These are phyloP conservation scores for Ichneumoninae sp. DNA, from an alignment of 2,888 invertebrate genomes.

Conservation along the genomic window DNA sequence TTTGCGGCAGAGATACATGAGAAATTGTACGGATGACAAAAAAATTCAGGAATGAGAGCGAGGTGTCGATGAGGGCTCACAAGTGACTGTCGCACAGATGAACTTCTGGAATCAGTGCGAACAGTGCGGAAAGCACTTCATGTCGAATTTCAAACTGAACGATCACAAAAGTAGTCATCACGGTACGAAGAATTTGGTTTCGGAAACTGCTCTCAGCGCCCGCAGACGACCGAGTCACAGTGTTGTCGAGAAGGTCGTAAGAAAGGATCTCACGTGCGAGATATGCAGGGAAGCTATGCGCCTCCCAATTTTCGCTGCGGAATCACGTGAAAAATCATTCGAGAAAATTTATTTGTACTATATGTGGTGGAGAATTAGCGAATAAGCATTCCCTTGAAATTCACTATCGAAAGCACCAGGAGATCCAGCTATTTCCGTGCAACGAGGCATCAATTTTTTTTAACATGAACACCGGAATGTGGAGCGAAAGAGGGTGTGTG, in stretches of 20 bases:
- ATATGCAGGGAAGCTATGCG: slow-evolving; percentile 51
- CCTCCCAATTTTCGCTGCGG: slow-evolving; percentile 48
- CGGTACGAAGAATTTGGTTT: slow-evolving; percentile 59
- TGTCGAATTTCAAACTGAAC: slow-evolving; percentile 60
- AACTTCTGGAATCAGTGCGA: slow-evolving; percentile 61
- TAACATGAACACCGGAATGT: too few species aligned
- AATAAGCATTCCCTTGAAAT: slow-evolving; percentile 48
- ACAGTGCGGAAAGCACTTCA: slow-evolving; percentile 60
- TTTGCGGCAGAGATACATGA: neutral
- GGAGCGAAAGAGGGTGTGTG: too few species aligned
- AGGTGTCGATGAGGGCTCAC: slow-evolving; percentile 64
- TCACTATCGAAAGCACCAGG: slow-evolving; percentile 39
- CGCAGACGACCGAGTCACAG: slow-evolving; percentile 51
- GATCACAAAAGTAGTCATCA: slow-evolving; percentile 60
- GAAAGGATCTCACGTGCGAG: slow-evolving; percentile 52
- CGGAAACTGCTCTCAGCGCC: slow-evolving; percentile 58
- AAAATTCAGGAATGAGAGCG: neutral
- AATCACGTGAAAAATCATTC: slow-evolving; percentile 66
- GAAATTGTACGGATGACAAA: neutral
- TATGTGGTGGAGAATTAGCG: slow-evolving; percentile 61
- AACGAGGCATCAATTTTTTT: too few species aligned
- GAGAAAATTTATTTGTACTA: slow-evolving; percentile 68
- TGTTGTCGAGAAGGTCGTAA: slow-evolving; percentile 54
- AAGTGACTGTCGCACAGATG: slow-evolving; percentile 53
- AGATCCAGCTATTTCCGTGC: neutral